A percentile compares a stretch with the other conserved stretches of the same genome.
Conservation (phyloP, 92 coral and sea anemone species). For the Bergia puertoricense region DNA sequence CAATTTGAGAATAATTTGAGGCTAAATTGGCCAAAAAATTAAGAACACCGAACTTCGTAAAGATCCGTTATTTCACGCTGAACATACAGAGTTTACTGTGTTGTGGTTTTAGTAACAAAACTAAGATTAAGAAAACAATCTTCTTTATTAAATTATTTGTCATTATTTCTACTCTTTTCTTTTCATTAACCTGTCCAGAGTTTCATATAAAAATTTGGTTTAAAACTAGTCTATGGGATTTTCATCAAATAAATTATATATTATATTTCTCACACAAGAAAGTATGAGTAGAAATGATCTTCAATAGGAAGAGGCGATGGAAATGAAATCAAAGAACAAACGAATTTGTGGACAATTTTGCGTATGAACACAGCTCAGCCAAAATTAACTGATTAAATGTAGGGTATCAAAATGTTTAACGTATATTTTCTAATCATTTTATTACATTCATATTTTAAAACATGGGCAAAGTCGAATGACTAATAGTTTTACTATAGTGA, state of each 20-base stretch:
- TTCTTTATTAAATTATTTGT: too few relatives aligned
- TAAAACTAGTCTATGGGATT: background rate
- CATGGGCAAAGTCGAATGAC: background rate
- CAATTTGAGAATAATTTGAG: too few relatives aligned
- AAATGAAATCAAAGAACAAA: background rate
- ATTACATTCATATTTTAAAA: background rate
- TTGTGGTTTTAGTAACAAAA: too few relatives aligned
- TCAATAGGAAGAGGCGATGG: background rate
- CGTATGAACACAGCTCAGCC: background rate
- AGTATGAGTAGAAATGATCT: background rate
- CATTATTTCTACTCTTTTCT: background rate
- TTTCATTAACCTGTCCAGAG: background rate
- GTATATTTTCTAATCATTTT: background rate
- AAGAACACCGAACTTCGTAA: too few relatives aligned
- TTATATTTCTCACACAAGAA: background rate
- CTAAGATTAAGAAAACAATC: background rate
- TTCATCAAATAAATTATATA: too few relatives aligned
- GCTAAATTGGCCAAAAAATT: too few relatives aligned
- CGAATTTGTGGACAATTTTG: background rate
- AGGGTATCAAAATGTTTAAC: too few relatives aligned
- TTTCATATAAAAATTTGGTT: background rate
- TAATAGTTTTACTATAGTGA: too few relatives aligned
- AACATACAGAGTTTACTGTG: too few relatives aligned
- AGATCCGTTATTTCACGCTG: too few relatives aligned
- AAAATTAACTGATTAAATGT: too few relatives aligned